Base-by-base conservation (phyloP, 1,140 invertebrate genomes). In the Lordiphosa collinella region DNA sequence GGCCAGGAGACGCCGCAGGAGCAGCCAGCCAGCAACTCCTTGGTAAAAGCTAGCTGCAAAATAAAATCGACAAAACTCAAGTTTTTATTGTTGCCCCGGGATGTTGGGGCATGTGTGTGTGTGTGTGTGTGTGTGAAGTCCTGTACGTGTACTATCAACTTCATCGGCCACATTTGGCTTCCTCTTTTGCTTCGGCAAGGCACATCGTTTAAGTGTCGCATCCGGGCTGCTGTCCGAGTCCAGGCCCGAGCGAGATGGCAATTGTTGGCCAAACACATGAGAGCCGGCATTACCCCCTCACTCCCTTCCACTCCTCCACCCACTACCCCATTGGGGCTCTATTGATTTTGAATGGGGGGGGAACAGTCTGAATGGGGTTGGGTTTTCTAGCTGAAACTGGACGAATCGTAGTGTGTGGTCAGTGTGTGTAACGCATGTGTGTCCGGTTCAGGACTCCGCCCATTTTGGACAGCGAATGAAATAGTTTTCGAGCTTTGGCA, bases 1-100 rank as follows among this genome's bases (percentile, higher is more conserved):
- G 50, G 29, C 32, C 11, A 35, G 49, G 29, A 52, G 32, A 35
- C 25, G 13, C 22, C 16, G 25, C 25, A 12, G 50, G 13, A 53
- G 7, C n/a, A n/a, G n/a, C n/a, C n/a, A n/a, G n/a, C 10, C 29
- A 29, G 35, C 43, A 40, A 38, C 25, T 29, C 25, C 25, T 29
- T 29, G 25, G 25, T 29, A 41, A 43, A 11, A 31, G 34, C 36
- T 12, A 43, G 49, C 57, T 35, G 55, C 65, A 54, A 64, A 78
- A 84, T 82, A 84, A 66, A 69, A 82, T 82, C 78, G 75, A 84
- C 78, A 84, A 76, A 75, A 82, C 61, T 82, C 63, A 85, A 84
- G 56, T 78, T 82, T 82, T 84, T 78, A 82, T 82, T 82, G 78
- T 84, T 75, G 80, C 56, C 63, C 54, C 56, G 64, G 58, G 69